Evolutionary conservation across 2,888 invertebrate species (phyloP), one percentile per base, ranked within the genome.

Genomic region (Malacosoma neustria): DNA sequence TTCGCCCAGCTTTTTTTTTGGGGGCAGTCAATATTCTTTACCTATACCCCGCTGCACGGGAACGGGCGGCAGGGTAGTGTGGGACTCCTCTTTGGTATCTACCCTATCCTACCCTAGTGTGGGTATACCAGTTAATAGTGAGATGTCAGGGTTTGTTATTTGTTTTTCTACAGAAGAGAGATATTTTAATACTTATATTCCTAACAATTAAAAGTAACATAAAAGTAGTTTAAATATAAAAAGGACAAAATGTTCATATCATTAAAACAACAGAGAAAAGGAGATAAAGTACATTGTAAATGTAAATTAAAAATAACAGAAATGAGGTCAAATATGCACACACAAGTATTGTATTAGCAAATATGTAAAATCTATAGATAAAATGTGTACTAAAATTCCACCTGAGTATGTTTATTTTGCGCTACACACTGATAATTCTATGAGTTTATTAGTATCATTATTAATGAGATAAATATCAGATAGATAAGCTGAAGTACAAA

Each of bases 401-500:
- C 22, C 22, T 4, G 22, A 22, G 22, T 22, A 9, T 22, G n/a
- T 22, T 22, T 4, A 22, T 7, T 22, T 22, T 35, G 30, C 29
- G 31, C 29, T 15, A 36, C 14, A 33, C 31, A 36, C 6, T 36
- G 42, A 46, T 48, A 48, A 46, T 34, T 34, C 37, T 31, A 7
- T 22, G 5, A 22, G 6, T 22, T 22, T 22, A 6, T 5, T 7
- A 9, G 9, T 22, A 22, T 22, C 22, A 22, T 6, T 22, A 22
- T 22, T 3, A 22, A 7, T 4, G 2, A 7, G 5, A 22, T 5
- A 22, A 22, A 22, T 22, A 22, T 22, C 9, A 4, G 22, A 4
- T 22, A 34, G 29, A 39, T 36, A 37, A 37, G 37, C 33, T 14
- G 22, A 6, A 7, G 5, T 22, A 39, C 42, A 38, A 42, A 50